These are phyloP conservation scores for Scolopax mira DNA, from an alignment of 2,113 vertebrate species.

Conservation along the genomic window DNA sequence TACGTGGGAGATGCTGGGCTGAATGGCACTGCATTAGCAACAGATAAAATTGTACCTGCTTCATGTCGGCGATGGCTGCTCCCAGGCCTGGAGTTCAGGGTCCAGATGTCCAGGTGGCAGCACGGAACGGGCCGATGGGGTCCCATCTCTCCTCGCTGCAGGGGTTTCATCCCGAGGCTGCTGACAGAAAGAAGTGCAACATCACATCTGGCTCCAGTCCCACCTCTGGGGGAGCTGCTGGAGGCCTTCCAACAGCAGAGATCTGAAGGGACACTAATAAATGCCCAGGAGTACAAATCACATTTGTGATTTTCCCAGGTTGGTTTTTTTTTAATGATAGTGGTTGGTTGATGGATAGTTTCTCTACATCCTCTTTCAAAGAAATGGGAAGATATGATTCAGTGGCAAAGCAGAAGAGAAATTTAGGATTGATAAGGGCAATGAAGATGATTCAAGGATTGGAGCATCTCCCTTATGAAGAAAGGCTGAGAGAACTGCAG, in stretches of 20 bases:
- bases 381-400: fast-evolving
- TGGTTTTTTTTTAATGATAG: background rate
- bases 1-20: background rate
- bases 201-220: background rate
- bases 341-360: background rate
- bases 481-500: too few relatives aligned
- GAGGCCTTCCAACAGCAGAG: background rate
- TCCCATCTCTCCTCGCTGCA: background rate
- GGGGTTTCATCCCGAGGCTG: background rate
- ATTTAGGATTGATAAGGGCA: background rate
- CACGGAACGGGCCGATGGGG: too few relatives aligned
- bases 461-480: too few relatives aligned
- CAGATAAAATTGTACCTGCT: background rate
- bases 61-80: background rate
- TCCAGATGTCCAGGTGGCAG: background rate
- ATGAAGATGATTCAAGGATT: too few relatives aligned
- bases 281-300: background rate
- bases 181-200: fast-evolving
- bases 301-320: background rate
- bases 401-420: background rate
- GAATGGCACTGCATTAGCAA: background rate
- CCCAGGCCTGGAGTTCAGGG: background rate
- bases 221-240: background rate
- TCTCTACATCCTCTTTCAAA: background rate
- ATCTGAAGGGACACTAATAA: background rate